Conservation (phyloP, 2,797 vertebrate genomes). For the Chelonia mydas region DNA sequence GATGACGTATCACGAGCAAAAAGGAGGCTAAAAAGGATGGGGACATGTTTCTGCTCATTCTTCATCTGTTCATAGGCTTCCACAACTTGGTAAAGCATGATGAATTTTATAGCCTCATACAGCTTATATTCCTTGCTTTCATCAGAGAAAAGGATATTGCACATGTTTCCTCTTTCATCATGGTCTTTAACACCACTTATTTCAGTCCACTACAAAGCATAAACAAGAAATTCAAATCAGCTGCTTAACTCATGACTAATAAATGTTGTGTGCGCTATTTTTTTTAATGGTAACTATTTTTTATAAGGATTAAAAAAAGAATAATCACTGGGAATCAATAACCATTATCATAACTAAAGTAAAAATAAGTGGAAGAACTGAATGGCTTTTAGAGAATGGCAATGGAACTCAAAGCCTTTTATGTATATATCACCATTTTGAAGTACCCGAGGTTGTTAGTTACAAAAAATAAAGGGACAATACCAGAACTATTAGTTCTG, state of each 20-base stretch:
- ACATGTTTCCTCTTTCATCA: slow-evolving; percentile 78
- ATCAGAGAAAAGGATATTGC: slow-evolving; percentile 81
- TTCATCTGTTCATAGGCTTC: slow-evolving; percentile 82
- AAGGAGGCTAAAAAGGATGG: slow-evolving; percentile 76
- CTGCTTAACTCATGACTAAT: background rate
- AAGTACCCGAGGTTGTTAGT: background rate
- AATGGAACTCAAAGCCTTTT: background rate
- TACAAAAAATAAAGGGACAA: background rate
- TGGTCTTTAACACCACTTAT: slow-evolving; percentile 78
- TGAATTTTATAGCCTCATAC: slow-evolving; percentile 85
- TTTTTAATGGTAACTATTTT: background rate
- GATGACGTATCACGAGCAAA: slow-evolving; percentile 82
- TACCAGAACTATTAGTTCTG: too few species aligned
- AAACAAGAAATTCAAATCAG: background rate
- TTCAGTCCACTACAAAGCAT: slow-evolving; percentile 80
- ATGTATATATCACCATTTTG: background rate
- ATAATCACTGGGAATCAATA: background rate
- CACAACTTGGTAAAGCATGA: slow-evolving; percentile 84
- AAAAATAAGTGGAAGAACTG: background rate
- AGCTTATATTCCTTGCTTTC: slow-evolving; percentile 80
- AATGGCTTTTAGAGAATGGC: background rate
- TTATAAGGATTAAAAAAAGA: background rate
- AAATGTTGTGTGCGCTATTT: background rate
- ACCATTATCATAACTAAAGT: background rate
- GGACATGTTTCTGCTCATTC: slow-evolving; percentile 52